Base-by-base conservation (phyloP, 2,797 vertebrate species). In the Podargus strigoides region DNA sequence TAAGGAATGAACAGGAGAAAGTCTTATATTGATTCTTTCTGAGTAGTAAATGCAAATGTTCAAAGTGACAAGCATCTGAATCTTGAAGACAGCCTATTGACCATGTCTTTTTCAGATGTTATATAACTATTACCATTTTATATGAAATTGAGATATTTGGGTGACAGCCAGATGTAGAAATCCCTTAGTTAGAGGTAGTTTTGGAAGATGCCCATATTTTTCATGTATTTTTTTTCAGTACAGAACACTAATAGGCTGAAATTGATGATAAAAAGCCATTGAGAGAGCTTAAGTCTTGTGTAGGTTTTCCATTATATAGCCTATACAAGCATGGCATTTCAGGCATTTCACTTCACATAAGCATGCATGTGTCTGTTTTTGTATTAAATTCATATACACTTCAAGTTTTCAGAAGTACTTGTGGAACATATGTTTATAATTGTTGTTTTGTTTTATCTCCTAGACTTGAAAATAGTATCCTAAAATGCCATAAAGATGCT, bases 351-450 rank as follows among this genome's bases (percentile, higher is more conserved):
- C 7, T 32, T 73, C 15, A 42, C 42, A 20, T 37, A 34, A 42
- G 4, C 9, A 15, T 34, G 6, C 4, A 1, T 32, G 1, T 60
- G 32, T 84, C 22, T 73, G 5, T 0, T 76, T 78, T 78, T 82
- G 3, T 20, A 44, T 68, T 64, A 14, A 4, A 41, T 68, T 60
- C 7, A 30, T 68, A 60, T 41, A 10, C 4, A 78, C 49, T 68
- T 79, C 37, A 94, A 49, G 10, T 49, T 85, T 78, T 64, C 32
- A 53, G 37, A 82, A 60, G 34, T 60, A 41, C 41, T 84, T 84
- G 30, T 30, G 52, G 60, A 89, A 12, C 14, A 32, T 37, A 23
- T 36, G 4, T 50, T 81, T 79, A 30, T 30, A 66, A 34, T 75
- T 68, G 2, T 49, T 34, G 6, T 4, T 70, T 59, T 67, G 6